These are phyloP conservation scores for Lindbergichthys nudifrons DNA, from an alignment of 2,797 vertebrate genomes.

Conservation along the genomic window DNA sequence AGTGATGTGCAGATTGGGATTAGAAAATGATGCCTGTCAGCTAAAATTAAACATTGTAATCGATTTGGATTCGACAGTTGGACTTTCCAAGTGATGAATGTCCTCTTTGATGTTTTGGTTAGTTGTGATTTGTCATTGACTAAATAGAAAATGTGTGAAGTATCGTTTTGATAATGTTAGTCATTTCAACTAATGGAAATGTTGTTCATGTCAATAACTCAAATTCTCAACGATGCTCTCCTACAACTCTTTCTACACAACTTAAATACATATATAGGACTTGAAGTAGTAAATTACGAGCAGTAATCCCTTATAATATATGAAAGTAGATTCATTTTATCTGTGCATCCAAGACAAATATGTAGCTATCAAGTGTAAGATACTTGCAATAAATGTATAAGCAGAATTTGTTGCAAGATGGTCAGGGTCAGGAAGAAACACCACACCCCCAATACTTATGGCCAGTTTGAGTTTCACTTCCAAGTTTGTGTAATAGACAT, in stretches of 20 bases:
- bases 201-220: not conserved
- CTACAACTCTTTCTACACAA: not conserved
- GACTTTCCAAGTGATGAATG: not conserved
- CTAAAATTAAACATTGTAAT: slow-evolving; percentile 8
- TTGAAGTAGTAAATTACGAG: not conserved
- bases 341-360: slow-evolving; percentile 9
- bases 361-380: not conserved
- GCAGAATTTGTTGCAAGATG: not conserved
- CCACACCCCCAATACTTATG: not conserved
- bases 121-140: not conserved
- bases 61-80: not conserved
- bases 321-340: not conserved
- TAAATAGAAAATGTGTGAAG: not conserved
- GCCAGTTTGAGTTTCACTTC: too few species aligned
- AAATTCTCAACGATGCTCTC: not conserved
- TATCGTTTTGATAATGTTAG: not conserved
- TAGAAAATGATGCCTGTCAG: slow-evolving; percentile 23
- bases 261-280: too few species aligned
- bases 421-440: not conserved
- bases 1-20: slow-evolving; percentile 29
- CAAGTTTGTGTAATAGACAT: not conserved
- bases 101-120: slow-evolving; percentile 10
- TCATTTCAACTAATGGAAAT: not conserved
- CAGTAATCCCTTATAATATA: not conserved
- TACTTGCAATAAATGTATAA: not conserved